A percentile compares a stretch with the other conserved stretches of the same genome.
phyloP scores from a whole-genome alignment of 2,888 invertebrate species.

The Catocala nupta region DNA sequence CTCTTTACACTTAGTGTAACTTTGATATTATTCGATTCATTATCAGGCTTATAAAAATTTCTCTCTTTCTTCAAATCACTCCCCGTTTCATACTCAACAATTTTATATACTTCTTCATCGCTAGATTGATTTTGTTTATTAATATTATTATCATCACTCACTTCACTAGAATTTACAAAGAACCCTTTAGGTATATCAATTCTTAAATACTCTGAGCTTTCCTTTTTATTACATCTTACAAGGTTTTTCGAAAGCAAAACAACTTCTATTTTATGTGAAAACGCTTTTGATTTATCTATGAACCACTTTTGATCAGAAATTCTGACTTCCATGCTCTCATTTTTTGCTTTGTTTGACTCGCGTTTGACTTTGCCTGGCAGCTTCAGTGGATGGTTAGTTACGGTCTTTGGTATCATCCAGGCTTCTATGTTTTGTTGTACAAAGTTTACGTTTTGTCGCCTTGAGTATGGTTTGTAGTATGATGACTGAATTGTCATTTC shows the following conservation, averaged over 20 bases:
- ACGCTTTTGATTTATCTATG: conserved; percentile 69
- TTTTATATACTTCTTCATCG: conserved; percentile 75
- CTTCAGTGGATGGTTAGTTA: conserved; percentile 50
- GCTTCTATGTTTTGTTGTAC: conserved; percentile 70
- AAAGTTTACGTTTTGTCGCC: conserved; percentile 63
- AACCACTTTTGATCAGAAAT: conserved; percentile 68
- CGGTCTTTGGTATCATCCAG: conserved; percentile 75
- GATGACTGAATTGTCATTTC: conserved; percentile 63
- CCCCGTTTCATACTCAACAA: conserved; percentile 75
- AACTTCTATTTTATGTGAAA: conserved; percentile 70
- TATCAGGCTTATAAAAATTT: conserved; percentile 33
- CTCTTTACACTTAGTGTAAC: conserved; percentile 61
- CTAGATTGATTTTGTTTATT: conserved; percentile 56
- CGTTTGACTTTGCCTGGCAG: conserved; percentile 37
- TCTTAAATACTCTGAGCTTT: conserved; percentile 68
- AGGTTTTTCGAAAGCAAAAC: conserved; percentile 68
- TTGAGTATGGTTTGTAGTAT: conserved; percentile 51
- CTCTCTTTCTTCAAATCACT: conserved; percentile 54
- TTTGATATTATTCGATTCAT: conserved; percentile 52
- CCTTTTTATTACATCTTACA: conserved; percentile 43
- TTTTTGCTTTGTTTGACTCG: conserved; percentile 33
- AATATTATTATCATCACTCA: conserved; percentile 51
- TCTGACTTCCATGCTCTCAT: conserved; percentile 57
- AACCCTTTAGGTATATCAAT: conserved; percentile 77
- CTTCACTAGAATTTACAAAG: conserved; percentile 60